Evolutionary conservation across 2,797 vertebrate species (phyloP).

Genomic region (Tapera naevia): DNA sequence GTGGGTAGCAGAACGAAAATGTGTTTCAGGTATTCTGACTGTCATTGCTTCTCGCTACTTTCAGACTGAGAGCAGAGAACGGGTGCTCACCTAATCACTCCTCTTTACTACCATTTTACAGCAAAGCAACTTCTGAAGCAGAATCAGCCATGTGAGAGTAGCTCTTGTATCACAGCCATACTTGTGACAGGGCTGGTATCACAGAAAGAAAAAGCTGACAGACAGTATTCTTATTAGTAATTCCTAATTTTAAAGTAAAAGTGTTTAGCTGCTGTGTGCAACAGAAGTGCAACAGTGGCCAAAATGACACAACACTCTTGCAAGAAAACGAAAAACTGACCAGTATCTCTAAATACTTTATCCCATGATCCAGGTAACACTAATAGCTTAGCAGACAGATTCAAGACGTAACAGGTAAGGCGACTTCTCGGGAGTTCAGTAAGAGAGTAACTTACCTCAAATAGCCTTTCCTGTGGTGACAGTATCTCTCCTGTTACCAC

Average conservation of each 20-base stretch:
- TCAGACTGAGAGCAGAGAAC: neutral
- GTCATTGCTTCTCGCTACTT: neutral
- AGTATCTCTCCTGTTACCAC: neutral
- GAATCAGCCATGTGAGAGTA: neutral
- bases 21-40: neutral
- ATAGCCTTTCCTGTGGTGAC: neutral
- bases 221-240: neutral
- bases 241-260: neutral
- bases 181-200: neutral
- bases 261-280: neutral
- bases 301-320: neutral
- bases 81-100: neutral
- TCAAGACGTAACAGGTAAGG: neutral
- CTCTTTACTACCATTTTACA: neutral
- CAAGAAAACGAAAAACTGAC: neutral
- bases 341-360: neutral
- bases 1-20: neutral
- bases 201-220: neutral
- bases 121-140: neutral
- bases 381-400: neutral
- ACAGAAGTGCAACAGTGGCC: fast-evolving
- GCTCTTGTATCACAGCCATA: neutral
- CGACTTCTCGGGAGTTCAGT: neutral
- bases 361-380: neutral
- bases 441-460: neutral